Evolutionary conservation across 2,888 invertebrate genomes (phyloP).

Genomic region (Dryobota labecula): DNA sequence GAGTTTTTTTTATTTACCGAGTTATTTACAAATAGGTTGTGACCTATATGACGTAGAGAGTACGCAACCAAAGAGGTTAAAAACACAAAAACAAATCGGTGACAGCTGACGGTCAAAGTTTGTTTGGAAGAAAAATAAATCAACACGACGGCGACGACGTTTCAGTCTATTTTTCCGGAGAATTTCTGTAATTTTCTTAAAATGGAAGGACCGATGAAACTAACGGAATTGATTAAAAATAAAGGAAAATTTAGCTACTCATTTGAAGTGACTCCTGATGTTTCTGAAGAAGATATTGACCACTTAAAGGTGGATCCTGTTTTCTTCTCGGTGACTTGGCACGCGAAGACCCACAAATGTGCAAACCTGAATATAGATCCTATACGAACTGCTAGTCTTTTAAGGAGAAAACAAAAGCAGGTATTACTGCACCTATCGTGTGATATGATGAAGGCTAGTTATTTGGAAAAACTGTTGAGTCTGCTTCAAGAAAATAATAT

Average conservation of each 20-base stretch:
- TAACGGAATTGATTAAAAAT: slow-evolving; percentile 76
- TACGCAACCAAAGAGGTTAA: slow-evolving; percentile 19
- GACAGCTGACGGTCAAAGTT: slow-evolving; percentile 14
- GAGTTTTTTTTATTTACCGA: slow-evolving; percentile 13
- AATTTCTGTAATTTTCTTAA: neutral
- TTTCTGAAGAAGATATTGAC: slow-evolving; percentile 72
- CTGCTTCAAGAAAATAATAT: slow-evolving; percentile 91
- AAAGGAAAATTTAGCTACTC: slow-evolving; percentile 76
- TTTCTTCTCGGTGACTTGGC: slow-evolving; percentile 86
- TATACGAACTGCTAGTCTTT: slow-evolving; percentile 77
- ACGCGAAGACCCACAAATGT: slow-evolving; percentile 80
- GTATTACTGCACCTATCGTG: slow-evolving; percentile 90
- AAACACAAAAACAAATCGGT: neutral
- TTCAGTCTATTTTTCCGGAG: neutral
- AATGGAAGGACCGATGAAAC: slow-evolving; percentile 66
- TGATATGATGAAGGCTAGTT: slow-evolving; percentile 83
- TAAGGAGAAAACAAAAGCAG: slow-evolving; percentile 79
- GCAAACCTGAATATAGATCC: slow-evolving; percentile 81
- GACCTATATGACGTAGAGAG: slow-evolving; percentile 12
- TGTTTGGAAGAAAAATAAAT: neutral
- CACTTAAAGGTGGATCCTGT: slow-evolving; percentile 74
- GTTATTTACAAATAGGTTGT: slow-evolving; percentile 31
- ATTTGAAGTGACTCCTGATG: slow-evolving; percentile 83
- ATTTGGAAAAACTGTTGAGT: slow-evolving; percentile 85
- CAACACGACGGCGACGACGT: neutral